phyloP scores from a whole-genome alignment of 2,113 vertebrate genomes.

The Chloroceryle aenea region DNA sequence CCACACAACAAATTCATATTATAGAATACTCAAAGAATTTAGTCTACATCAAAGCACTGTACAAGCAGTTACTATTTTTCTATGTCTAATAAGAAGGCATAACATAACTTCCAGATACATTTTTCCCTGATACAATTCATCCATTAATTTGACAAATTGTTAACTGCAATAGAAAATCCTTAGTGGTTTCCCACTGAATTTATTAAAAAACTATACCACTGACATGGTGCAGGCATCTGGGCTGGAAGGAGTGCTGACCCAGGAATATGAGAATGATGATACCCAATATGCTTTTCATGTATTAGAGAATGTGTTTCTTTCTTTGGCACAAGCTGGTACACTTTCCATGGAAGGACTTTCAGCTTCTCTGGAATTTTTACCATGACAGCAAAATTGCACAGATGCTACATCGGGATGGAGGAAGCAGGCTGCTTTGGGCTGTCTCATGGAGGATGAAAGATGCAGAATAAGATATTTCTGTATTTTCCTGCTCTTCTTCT shows the following conservation, averaged over 20 bases:
- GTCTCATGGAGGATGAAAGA: neutral
- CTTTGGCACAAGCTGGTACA: neutral
- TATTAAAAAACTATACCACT: neutral
- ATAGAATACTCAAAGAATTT: neutral
- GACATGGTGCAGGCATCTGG: fast-evolving
- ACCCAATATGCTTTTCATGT: neutral
- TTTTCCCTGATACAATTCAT: neutral
- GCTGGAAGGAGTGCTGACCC: neutral
- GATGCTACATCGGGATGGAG: fast-evolving
- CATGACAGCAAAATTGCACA: neutral
- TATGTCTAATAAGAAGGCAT: neutral
- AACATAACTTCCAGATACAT: neutral
- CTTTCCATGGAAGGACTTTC: neutral
- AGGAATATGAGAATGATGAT: neutral
- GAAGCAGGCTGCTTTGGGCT: neutral
- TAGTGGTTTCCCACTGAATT: neutral
- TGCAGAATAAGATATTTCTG: neutral
- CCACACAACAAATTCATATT: neutral
- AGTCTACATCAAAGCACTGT: neutral
- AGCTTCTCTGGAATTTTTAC: neutral
- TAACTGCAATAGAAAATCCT: neutral
- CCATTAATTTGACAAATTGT: neutral
- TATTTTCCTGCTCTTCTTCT: neutral
- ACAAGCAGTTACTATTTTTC: neutral
- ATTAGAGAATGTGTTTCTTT: neutral